A percentile compares a stretch with the other conserved stretches of the same genome.
phyloP scores from a whole-genome alignment of 2,113 vertebrate genomes.

The Rhipidura dahli region DNA sequence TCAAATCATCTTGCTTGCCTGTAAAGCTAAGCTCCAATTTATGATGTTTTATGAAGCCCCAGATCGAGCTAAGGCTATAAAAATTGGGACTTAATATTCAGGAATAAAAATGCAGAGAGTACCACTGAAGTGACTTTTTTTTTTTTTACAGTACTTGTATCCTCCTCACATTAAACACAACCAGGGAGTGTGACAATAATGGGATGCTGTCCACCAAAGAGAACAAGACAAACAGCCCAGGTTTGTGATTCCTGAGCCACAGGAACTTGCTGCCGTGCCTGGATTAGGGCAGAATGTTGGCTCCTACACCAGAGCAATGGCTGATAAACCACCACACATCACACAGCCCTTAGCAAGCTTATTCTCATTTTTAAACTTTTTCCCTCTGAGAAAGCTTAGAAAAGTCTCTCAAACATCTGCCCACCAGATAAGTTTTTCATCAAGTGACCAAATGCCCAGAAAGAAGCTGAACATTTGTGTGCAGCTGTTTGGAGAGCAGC shows the following conservation, averaged over 20 bases:
- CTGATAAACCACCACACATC: background rate
- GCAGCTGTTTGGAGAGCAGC: background rate
- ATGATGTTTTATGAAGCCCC: slow-evolving; percentile 52
- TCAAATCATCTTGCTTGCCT: slow-evolving; percentile 46
- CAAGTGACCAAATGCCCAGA: background rate
- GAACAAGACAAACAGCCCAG: background rate
- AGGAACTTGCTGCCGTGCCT: background rate
- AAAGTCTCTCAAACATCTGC: slow-evolving; percentile 10
- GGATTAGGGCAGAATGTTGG: background rate
- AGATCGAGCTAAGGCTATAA: slow-evolving; percentile 46
- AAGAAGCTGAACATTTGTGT: background rate
- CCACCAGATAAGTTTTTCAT: background rate
- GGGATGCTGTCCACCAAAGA: background rate
- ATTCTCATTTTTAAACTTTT: background rate
- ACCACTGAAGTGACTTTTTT: background rate
- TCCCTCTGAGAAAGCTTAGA: background rate
- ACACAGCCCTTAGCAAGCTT: background rate
- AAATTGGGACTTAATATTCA: slow-evolving; percentile 59
- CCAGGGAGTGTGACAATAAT: background rate
- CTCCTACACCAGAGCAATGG: background rate
- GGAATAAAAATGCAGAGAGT: slow-evolving; percentile 37
- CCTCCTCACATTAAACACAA: background rate
- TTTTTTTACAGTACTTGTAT: background rate
- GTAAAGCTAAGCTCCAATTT: slow-evolving; percentile 47
- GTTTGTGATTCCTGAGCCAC: background rate